phyloP scores from a whole-genome alignment of 2,797 vertebrate genomes.

The Bradypus variegatus region DNA sequence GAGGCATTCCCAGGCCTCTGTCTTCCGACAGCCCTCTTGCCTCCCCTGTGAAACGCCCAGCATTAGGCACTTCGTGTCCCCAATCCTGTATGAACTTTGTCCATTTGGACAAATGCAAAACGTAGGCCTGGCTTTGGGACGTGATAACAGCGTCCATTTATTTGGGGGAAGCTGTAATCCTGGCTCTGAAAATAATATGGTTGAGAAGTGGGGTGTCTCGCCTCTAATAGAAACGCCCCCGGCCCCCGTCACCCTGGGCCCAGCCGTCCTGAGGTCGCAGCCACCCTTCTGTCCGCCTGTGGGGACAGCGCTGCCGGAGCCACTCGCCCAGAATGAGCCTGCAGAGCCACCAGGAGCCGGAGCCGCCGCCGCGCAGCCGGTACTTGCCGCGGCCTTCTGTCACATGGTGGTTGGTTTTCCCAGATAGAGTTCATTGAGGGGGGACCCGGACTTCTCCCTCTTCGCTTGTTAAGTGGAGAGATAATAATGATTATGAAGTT shows the following conservation, averaged over 20 bases:
- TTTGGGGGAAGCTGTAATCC: neutral
- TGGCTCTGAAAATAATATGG: fast-evolving
- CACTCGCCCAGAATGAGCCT: constrained; percentile 69
- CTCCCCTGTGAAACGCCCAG: neutral
- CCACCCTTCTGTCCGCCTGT: neutral
- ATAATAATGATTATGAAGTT: fast-evolving
- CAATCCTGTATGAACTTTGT: neutral
- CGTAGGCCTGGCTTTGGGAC: neutral
- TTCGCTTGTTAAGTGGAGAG: neutral
- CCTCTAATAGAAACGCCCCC: no score
- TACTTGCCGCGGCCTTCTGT: neutral
- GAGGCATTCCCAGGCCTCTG: neutral
- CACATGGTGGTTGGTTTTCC: neutral
- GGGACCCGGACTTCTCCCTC: neutral
- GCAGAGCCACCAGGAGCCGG: constrained; percentile 78
- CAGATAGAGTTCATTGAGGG: neutral
- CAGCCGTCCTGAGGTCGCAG: fast-evolving
- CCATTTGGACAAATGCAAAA: neutral
- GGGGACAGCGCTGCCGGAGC: constrained; percentile 28
- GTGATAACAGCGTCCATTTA: neutral
- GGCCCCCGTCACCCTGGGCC: fast-evolving
- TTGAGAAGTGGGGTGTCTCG: no score
- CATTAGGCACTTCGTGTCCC: neutral
- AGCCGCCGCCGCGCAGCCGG: constrained; percentile 72
- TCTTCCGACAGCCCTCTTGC: neutral